A percentile compares a stretch with the other conserved stretches of the same genome.
Evolutionary conservation across 2,113 vertebrate genomes (phyloP).

Genomic region (Tyto alba): DNA sequence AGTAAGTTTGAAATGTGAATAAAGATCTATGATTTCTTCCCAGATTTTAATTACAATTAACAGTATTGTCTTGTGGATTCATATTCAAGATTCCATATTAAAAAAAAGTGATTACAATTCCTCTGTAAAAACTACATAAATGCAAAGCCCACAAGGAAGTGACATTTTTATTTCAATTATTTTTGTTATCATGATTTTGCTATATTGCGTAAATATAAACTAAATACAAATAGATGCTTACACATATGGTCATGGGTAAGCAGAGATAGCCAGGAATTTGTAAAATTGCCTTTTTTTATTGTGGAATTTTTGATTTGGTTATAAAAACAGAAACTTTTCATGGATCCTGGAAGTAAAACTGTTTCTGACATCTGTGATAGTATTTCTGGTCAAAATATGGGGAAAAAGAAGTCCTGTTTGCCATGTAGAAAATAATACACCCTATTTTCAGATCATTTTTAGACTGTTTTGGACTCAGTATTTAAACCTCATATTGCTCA

Average conservation of each 20-base stretch:
- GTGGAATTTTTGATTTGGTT: neutral
- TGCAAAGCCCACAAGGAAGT: neutral
- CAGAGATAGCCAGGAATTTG: neutral
- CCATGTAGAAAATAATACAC: neutral
- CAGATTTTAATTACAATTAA: neutral
- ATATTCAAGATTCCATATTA: neutral
- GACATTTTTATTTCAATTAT: neutral
- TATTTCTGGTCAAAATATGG: neutral
- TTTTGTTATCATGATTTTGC: neutral
- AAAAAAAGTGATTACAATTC: neutral
- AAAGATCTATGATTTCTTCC: neutral
- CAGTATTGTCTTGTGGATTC: neutral
- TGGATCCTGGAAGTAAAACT: neutral
- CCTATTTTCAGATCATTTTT: neutral
- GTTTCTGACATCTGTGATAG: neutral
- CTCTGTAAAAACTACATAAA: neutral
- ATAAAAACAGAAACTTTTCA: neutral
- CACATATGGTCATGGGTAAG: accelerated
- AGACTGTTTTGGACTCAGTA: neutral
- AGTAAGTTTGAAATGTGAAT: neutral
- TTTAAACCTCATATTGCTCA: neutral
- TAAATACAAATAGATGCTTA: neutral
- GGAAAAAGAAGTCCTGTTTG: accelerated
- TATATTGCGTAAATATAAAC: neutral
- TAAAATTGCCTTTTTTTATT: neutral